These are phyloP conservation scores for Autographa pulchrina DNA, from an alignment of 2,888 invertebrate genomes.

Conservation along the genomic window DNA sequence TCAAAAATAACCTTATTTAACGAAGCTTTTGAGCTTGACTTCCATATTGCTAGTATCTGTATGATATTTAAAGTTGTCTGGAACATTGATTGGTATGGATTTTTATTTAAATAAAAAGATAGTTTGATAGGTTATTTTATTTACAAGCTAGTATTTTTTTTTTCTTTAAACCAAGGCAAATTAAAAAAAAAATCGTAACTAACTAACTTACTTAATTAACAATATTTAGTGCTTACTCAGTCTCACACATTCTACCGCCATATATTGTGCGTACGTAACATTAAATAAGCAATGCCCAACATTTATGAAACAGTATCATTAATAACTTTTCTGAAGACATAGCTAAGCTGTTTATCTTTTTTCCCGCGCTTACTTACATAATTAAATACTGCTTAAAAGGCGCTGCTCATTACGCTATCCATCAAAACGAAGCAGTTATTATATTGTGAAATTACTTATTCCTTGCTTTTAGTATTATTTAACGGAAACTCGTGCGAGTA, in stretches of 20 bases:
- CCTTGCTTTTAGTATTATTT: neutral
- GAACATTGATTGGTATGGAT: neutral
- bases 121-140: no score
- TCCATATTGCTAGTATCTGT: neutral
- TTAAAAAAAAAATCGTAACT: no score
- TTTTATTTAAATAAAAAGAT: neutral
- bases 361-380: conserved; percentile 2
- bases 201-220: neutral
- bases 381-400: conserved; percentile 21
- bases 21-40: neutral
- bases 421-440: neutral
- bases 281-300: neutral
- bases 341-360: conserved; percentile 5
- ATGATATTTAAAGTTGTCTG: neutral
- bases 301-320: conserved; percentile 12
- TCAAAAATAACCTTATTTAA: conserved; percentile 14
- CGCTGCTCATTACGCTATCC: conserved; percentile 1
- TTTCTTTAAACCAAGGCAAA: no score
- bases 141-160: no score
- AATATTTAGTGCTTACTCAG: neutral
- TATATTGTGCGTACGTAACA: conserved; percentile 3
- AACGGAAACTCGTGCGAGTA: neutral
- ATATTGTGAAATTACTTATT: neutral
- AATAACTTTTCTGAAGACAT: conserved; percentile 17
- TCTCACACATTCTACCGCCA: neutral